These are phyloP conservation scores for Eidolon dupreanum DNA, from an alignment of 2,797 vertebrate species.

Conservation along the genomic window DNA sequence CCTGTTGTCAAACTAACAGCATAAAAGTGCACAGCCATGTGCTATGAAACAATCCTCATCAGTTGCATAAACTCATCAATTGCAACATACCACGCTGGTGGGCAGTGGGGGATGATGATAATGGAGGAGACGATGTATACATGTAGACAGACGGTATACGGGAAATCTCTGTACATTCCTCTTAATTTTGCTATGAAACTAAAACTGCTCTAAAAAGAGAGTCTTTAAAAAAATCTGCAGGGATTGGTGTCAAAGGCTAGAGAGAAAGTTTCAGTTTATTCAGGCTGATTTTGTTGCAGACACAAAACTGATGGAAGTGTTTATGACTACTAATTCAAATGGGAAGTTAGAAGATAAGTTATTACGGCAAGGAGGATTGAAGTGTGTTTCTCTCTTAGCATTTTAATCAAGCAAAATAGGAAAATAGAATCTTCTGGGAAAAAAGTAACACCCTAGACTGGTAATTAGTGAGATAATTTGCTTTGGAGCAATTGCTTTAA, in stretches of 20 bases:
- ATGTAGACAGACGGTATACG: neutral
- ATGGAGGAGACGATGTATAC: neutral
- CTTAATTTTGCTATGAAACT: neutral
- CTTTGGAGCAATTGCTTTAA: neutral
- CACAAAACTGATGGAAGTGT: neutral
- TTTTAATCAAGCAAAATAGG: neutral
- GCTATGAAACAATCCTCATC: neutral
- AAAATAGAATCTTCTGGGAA: neutral
- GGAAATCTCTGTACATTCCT: neutral
- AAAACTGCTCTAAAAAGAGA: neutral
- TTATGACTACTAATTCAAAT: neutral
- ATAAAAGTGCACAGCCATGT: neutral
- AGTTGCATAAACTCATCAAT: neutral
- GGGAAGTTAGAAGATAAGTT: neutral
- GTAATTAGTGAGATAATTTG: neutral
- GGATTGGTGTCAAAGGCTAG: neutral
- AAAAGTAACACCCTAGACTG: neutral
- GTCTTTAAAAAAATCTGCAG: neutral
- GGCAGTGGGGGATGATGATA: too few species aligned
- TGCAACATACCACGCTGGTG: neutral
- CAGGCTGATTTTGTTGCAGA: neutral
- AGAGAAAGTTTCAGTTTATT: neutral
- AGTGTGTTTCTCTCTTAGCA: neutral
- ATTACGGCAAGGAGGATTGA: neutral
- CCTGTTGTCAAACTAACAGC: neutral